These are phyloP conservation scores for Monodelphis domestica DNA, from an alignment of 2,797 vertebrate genomes.

Conservation along the genomic window DNA sequence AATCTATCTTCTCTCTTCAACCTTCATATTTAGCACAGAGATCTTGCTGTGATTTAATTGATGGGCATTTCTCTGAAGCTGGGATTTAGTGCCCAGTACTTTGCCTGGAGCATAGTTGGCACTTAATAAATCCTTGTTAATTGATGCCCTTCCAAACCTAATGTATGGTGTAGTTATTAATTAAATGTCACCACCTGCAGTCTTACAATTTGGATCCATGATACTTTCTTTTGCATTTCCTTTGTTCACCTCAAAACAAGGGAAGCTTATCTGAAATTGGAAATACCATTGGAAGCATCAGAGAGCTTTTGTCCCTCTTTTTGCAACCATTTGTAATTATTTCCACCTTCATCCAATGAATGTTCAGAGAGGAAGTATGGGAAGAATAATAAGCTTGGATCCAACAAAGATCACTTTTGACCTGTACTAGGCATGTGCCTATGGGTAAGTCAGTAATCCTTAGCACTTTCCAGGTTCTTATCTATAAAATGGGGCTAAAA, in stretches of 20 bases:
- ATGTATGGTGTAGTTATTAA: neutral
- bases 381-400: neutral
- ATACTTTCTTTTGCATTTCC: neutral
- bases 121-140: neutral
- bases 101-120: neutral
- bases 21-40: too few species aligned
- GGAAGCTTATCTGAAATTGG: neutral
- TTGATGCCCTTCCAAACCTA: neutral
- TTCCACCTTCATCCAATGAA: neutral
- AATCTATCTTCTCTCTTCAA: neutral
- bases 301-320: neutral
- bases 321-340: neutral
- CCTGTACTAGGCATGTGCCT: neutral
- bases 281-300: neutral
- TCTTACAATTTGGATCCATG: neutral
- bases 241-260: neutral
- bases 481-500: neutral
- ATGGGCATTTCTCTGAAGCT: neutral
- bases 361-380: neutral
- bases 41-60: neutral
- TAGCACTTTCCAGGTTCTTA: neutral
- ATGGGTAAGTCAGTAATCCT: neutral
- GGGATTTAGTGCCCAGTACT: neutral
- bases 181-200: neutral
- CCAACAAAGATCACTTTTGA: neutral